Evolutionary conservation across 2,888 invertebrate genomes (phyloP), one percentile per base, ranked within the genome.

Genomic region (Erannis defoliaria): DNA sequence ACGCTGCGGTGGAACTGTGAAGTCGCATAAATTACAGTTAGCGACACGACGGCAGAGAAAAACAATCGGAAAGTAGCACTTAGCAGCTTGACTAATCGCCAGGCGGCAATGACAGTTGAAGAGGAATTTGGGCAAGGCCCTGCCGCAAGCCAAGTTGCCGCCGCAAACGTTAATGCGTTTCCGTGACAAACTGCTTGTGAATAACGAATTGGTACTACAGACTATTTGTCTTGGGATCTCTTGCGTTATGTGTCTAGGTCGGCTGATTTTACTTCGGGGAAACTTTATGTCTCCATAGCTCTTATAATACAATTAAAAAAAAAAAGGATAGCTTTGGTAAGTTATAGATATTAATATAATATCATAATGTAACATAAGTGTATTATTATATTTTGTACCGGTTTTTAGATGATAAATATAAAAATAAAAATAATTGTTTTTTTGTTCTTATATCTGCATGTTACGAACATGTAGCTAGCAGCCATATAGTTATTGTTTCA

Each of bases 11-110:
- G 76, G 78, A 90, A 91, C 89, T 90, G 89, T 82, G 84, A 90
- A 92, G 90, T 91, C 91, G 86, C 90, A 92, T 93, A 91, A 93
- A 93, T 93, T 92, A 91, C 89, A 82, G 86, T 86, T 88, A 80
- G 85, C 84, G 85, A 84, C 70, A 67, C 62, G 67, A 66, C 85
- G 82, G 78, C 78, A 80, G 88, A 89, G 89, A 92, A 93, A 92
- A 92, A 92, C 89, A 90, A 90, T 88, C 82, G 84, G 82, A 83
- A 88, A 90, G 90, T 89, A 89, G 88, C 90, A 91, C 92, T 93
- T 90, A 91, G 85, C 82, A 83, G 85, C 83, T 86, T 91, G 91
- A 91, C 86, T 91, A 91, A 93, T 92, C 89, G 90, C 85, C 77
- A 80, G 81, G 76, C 84, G 81, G 82, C 81, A 84, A 86, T 89